These are phyloP conservation scores for Hydrotaea diabolus DNA, from an alignment of 2,888 invertebrate genomes.

Conservation along the genomic window DNA sequence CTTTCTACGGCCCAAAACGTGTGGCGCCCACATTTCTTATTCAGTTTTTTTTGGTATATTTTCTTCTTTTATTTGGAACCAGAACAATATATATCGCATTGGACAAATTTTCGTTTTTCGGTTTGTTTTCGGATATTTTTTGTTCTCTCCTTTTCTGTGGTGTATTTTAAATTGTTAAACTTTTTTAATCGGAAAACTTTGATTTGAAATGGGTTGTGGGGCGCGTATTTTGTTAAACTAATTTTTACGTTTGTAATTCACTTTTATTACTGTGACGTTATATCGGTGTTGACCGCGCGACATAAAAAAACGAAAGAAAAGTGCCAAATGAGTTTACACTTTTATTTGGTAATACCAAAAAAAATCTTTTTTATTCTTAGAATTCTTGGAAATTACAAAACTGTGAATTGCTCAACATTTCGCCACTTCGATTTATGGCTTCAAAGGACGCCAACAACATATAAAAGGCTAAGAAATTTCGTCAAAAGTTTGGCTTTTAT, in stretches of 20 bases:
- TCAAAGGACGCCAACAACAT: background rate
- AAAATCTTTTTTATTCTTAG: background rate
- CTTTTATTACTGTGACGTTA: slow-evolving; percentile 22
- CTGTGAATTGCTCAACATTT: background rate
- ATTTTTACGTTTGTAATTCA: slow-evolving; percentile 37
- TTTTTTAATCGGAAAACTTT: slow-evolving; percentile 68
- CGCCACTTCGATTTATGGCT: slow-evolving; percentile 8
- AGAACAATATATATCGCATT: slow-evolving; percentile 19
- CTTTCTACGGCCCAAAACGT: slow-evolving; percentile 29
- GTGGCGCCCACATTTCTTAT: slow-evolving; percentile 48
- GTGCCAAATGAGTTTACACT: slow-evolving; percentile 35
- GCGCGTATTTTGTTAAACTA: slow-evolving; percentile 9
- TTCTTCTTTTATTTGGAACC: slow-evolving; percentile 32
- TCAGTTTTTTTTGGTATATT: slow-evolving; percentile 19
- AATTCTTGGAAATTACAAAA: background rate
- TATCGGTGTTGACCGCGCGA: background rate
- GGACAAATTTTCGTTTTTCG: slow-evolving; percentile 14
- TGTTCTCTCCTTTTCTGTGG: background rate
- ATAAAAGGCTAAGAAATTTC: background rate
- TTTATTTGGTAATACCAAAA: background rate
- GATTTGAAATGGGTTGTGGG: slow-evolving; percentile 48
- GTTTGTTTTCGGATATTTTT: slow-evolving; percentile 20
- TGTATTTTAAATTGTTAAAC: slow-evolving; percentile 68
- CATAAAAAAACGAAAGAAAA: background rate
- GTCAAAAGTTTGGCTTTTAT: background rate